phyloP scores from a whole-genome alignment of 1,140 invertebrate species.

The Euwallacea fornicatus region DNA sequence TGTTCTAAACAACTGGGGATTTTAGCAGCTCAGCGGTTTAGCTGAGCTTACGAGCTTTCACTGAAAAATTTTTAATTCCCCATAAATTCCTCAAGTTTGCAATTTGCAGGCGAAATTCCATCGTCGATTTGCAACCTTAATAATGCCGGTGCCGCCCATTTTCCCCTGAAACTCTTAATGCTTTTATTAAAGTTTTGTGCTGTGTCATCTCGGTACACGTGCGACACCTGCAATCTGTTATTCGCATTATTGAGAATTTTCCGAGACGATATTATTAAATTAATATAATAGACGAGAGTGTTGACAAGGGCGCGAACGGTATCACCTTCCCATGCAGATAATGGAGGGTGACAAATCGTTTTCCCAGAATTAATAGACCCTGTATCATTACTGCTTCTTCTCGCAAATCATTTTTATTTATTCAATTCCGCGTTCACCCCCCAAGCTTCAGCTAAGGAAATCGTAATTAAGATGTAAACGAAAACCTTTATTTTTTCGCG shows the following conservation, averaged over 20 bases:
- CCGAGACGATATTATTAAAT: slow-evolving; percentile 19
- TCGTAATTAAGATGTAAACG: slow-evolving; percentile 5
- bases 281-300: slow-evolving; percentile 20
- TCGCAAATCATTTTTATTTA: slow-evolving; percentile 10
- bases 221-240: slow-evolving; percentile 30
- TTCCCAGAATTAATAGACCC: slow-evolving; percentile 15
- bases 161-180: no score
- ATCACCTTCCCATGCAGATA: slow-evolving; percentile 11
- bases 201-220: slow-evolving; percentile 42
- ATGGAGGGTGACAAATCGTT: slow-evolving; percentile 18
- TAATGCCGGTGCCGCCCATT: no score
- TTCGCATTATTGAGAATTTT: slow-evolving; percentile 26
- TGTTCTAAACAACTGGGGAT: neutral
- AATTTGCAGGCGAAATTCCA: no score
- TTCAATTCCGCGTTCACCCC: neutral
- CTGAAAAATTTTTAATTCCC: no score
- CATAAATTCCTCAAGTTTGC: no score
- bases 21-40: neutral
- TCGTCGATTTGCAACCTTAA: no score
- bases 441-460: neutral
- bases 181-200: slow-evolving; percentile 46
- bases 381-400: slow-evolving; percentile 1
- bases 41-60: no score
- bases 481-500: slow-evolving; percentile 5
- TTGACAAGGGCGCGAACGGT: slow-evolving; percentile 5